Conservation (phyloP, 2,888 invertebrate genomes). For the Drosophila histrio region DNA sequence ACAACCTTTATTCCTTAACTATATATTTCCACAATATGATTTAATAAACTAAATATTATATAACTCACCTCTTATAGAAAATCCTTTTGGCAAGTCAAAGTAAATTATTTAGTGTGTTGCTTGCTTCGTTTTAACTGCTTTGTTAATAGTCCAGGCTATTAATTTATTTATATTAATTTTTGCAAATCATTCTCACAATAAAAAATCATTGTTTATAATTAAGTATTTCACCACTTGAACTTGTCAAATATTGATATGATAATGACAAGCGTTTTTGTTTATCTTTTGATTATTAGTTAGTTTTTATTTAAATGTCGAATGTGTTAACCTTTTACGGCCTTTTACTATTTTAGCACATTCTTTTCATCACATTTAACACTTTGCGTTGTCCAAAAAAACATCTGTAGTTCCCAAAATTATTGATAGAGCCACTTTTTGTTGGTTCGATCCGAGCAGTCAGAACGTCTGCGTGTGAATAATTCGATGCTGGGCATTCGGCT, state of each 20-base stretch:
- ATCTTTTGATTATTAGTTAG: constrained; percentile 13
- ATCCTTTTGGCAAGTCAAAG: background rate
- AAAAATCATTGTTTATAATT: constrained; percentile 42
- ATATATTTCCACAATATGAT: background rate
- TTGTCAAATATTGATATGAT: constrained; percentile 30
- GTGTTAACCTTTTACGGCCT: background rate
- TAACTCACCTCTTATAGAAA: constrained; percentile 28
- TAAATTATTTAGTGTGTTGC: background rate
- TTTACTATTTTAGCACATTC: background rate
- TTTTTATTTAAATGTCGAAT: background rate
- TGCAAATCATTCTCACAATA: constrained; percentile 43
- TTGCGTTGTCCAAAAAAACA: constrained; percentile 14
- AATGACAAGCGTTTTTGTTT: constrained; percentile 27
- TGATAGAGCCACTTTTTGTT: constrained; percentile 21
- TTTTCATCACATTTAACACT: constrained; percentile 21
- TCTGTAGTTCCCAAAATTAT: constrained; percentile 9
- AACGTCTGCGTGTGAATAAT: constrained; percentile 76
- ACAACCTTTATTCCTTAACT: background rate
- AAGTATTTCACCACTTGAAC: constrained; percentile 60
- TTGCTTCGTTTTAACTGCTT: background rate
- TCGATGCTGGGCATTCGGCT: constrained; percentile 49
- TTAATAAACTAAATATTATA: background rate
- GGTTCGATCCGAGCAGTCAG: constrained; percentile 65
- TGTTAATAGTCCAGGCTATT: background rate
- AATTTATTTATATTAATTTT: constrained; percentile 16